Conservation (phyloP, 1,140 invertebrate species). For the Batillaria attramentaria region DNA sequence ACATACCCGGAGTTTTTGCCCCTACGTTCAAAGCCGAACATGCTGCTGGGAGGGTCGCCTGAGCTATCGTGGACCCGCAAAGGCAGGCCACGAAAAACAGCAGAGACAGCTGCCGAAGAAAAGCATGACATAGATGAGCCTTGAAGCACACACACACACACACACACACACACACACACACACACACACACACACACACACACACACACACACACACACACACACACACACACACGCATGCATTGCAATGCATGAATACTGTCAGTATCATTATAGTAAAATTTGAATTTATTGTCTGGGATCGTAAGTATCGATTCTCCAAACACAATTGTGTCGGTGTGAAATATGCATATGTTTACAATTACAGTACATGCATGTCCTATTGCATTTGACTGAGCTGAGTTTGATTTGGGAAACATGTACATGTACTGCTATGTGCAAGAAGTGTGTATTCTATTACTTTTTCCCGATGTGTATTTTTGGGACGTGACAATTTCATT, state of each 20-base stretch:
- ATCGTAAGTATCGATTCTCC: neutral
- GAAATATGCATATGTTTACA: neutral
- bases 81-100: no score
- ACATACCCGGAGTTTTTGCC: neutral
- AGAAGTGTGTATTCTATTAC: no score
- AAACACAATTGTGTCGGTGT: neutral
- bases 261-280: neutral
- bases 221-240: constrained; percentile 5
- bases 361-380: no score
- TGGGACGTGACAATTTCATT: no score
- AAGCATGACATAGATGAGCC: neutral
- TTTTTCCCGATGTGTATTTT: no score
- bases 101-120: neutral
- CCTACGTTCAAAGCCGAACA: neutral
- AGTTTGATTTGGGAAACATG: no score
- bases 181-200: neutral
- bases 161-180: neutral
- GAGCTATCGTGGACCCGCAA: no score
- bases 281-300: neutral
- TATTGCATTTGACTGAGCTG: no score
- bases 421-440: no score
- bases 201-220: constrained; percentile 7
- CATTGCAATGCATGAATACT: neutral
- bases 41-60: neutral
- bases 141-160: neutral